phyloP scores from a whole-genome alignment of 2,797 vertebrate species.

The Etheostoma nigrum region DNA sequence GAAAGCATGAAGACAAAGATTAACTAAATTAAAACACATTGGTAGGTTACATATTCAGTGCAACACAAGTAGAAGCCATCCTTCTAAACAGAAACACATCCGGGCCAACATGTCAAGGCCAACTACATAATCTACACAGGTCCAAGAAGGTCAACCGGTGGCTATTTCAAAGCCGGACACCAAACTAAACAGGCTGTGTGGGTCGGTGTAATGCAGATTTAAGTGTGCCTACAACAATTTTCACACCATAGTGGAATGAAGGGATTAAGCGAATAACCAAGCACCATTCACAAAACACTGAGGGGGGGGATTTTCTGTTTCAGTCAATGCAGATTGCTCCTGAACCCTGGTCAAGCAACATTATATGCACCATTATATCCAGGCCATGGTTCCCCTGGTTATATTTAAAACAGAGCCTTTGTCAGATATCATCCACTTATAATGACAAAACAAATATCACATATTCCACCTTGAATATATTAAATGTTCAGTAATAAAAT shows the following conservation, averaged over 20 bases:
- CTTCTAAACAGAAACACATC: constrained; percentile 3
- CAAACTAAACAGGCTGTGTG: constrained; percentile 23
- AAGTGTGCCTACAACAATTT: constrained; percentile 39
- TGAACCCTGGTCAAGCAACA: constrained; percentile 56
- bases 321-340: constrained; percentile 44
- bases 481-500: neutral
- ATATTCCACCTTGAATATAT: constrained; percentile 10
- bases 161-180: constrained; percentile 21
- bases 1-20: neutral
- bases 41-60: neutral
- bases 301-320: constrained; percentile 49
- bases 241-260: constrained; percentile 53
- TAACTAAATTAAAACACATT: neutral
- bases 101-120: constrained; percentile 18
- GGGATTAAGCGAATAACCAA: constrained; percentile 68
- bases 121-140: neutral
- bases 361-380: constrained; percentile 35
- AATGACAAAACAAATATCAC: constrained; percentile 6
- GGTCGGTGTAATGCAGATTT: constrained; percentile 39
- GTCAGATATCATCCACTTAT: constrained; percentile 15
- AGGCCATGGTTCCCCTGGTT: constrained; percentile 35
- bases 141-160: constrained; percentile 23
- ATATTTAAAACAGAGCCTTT: constrained; percentile 25
- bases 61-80: neutral
- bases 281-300: constrained; percentile 62